Evolutionary conservation across 2,113 vertebrate species (phyloP).

Genomic region (Sinocyclocheilus rhinocerous): DNA sequence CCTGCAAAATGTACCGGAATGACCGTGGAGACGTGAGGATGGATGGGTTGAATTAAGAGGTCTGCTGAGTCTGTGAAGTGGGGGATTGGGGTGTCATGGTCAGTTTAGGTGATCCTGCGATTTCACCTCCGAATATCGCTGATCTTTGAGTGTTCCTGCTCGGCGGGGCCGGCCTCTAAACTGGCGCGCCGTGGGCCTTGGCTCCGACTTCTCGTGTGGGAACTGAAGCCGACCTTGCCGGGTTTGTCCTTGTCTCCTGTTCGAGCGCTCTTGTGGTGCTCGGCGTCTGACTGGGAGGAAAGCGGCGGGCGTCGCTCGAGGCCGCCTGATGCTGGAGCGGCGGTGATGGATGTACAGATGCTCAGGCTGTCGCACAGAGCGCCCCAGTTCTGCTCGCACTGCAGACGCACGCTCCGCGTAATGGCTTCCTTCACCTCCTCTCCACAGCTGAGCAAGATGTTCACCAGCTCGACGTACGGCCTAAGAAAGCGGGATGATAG

Average conservation of each 20-base stretch:
- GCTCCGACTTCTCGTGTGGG: conserved; percentile 76
- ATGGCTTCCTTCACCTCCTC: conserved; percentile 94
- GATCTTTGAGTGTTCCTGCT: conserved; percentile 84
- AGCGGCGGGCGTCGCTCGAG: conserved; percentile 66
- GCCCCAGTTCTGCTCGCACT: conserved; percentile 97
- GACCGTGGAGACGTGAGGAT: conserved; percentile 75
- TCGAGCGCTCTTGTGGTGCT: conserved; percentile 69
- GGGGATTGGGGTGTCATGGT: conserved; percentile 51
- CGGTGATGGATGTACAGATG: conserved; percentile 82
- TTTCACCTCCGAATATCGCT: conserved; percentile 95
- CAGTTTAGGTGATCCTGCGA: conserved; percentile 55
- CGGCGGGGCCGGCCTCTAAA: conserved; percentile 77
- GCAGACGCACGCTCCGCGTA: conserved; percentile 86
- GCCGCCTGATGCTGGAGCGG: conserved; percentile 62
- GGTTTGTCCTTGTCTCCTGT: conserved; percentile 82
- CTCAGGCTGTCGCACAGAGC: conserved; percentile 92
- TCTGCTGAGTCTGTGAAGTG: conserved; percentile 66
- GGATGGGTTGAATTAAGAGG: conserved; percentile 66
- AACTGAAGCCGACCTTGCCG: conserved; percentile 75
- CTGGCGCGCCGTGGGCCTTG: conserved; percentile 79
- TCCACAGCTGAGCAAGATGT: conserved; percentile 90
- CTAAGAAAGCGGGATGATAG: conserved; percentile 65
- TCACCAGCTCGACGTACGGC: conserved; percentile 94
- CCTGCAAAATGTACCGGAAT: conserved; percentile 92
- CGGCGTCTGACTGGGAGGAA: conserved; percentile 73